phyloP scores from a whole-genome alignment of 2,113 vertebrate genomes.

The Anolis sagrei region DNA sequence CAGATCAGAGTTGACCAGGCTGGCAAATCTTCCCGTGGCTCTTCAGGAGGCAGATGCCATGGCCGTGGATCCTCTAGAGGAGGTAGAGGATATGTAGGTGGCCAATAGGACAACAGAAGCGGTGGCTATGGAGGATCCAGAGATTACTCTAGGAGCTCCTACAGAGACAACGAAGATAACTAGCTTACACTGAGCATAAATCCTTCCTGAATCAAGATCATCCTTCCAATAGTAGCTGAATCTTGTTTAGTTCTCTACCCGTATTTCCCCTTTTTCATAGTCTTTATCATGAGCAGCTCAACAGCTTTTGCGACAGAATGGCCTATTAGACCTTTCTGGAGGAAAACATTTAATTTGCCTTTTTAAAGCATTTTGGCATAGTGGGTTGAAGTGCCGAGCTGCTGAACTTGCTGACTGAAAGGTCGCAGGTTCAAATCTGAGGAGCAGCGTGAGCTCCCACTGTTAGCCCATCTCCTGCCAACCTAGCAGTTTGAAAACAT shows the following conservation, averaged over 20 bases:
- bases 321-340: slow-evolving; percentile 40
- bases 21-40: slow-evolving; percentile 81
- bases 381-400: too few species aligned
- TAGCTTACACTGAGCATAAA: slow-evolving; percentile 55
- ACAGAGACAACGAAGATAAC: slow-evolving; percentile 46
- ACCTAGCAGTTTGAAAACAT: too few species aligned
- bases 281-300: neutral
- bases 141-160: slow-evolving; percentile 58
- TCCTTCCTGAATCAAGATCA: slow-evolving; percentile 58
- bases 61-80: slow-evolving; percentile 78
- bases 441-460: too few species aligned
- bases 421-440: too few species aligned
- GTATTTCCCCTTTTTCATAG: slow-evolving; percentile 44
- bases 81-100: slow-evolving; percentile 74
- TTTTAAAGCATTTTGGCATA: neutral
- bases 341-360: slow-evolving; percentile 37
- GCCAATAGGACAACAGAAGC: slow-evolving; percentile 76
- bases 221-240: slow-evolving; percentile 58
- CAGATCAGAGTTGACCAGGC: slow-evolving; percentile 88
- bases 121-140: slow-evolving; percentile 74
- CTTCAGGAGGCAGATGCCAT: slow-evolving; percentile 78
- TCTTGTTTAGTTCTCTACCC: slow-evolving; percentile 50
- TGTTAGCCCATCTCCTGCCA: too few species aligned
- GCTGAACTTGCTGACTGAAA: too few species aligned
- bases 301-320: slow-evolving; percentile 44